phyloP scores from a whole-genome alignment of 1,140 invertebrate genomes.

The Sarcophaga bullata region DNA sequence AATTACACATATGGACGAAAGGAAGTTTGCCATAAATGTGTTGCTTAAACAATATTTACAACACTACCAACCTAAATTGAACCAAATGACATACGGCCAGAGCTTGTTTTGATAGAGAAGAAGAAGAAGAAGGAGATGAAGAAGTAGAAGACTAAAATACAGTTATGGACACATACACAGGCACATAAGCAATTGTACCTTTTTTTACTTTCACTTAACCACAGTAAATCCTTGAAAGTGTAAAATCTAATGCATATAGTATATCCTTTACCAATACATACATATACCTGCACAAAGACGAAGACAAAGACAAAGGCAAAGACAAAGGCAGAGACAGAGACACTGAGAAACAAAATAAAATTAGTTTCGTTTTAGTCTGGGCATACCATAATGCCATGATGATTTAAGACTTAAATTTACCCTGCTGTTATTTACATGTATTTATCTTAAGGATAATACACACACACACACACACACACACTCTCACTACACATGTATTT shows the following conservation, averaged over 20 bases:
- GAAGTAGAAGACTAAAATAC: no score
- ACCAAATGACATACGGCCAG: conserved; percentile 35
- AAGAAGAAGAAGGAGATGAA: no score
- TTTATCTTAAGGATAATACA: no score
- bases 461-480: no score
- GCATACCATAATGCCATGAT: conserved; percentile 33
- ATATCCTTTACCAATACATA: no score
- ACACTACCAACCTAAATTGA: conserved; percentile 24
- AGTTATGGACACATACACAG: no score
- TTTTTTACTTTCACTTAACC: no score
- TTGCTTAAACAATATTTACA: conserved; percentile 11
- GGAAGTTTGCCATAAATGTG: neutral
- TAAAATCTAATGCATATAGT: no score
- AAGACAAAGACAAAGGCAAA: conserved; percentile 5
- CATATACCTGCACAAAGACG: neutral
- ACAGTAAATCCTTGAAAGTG: no score
- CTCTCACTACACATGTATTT: no score
- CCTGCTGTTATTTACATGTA: conserved; percentile 15
- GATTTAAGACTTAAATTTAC: conserved; percentile 35
- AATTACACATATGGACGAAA: neutral
- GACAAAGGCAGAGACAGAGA: neutral
- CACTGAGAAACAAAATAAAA: conserved; percentile 23
- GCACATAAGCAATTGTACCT: no score
- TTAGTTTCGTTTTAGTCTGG: conserved; percentile 35
- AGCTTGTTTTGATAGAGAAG: no score